A percentile compares a stretch with the other conserved stretches of the same genome.
Evolutionary conservation across 2,113 vertebrate species (phyloP).

Genomic region (Ceyx melanurus): DNA sequence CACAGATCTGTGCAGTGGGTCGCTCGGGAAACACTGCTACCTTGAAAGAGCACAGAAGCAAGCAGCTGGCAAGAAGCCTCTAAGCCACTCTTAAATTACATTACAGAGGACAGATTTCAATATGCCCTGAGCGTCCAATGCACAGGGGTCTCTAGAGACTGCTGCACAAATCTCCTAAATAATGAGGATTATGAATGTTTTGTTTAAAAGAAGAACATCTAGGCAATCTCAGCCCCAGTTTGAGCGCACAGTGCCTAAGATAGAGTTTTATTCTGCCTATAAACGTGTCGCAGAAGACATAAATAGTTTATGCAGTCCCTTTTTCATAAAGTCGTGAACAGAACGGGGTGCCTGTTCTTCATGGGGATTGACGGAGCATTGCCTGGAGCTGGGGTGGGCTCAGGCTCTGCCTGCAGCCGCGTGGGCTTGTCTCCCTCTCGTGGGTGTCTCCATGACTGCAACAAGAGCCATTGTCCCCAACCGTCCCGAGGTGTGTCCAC

Average conservation of each 20-base stretch:
- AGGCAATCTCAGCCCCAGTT: background rate
- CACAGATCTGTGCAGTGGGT: background rate
- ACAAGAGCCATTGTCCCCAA: background rate
- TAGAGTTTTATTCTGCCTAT: background rate
- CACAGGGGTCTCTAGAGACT: background rate
- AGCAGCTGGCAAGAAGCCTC: background rate
- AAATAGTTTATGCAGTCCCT: rapidly evolving
- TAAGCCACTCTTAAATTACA: background rate
- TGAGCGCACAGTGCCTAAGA: background rate
- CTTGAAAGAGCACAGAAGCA: background rate
- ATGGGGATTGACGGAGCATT: rapidly evolving
- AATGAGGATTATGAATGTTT: background rate
- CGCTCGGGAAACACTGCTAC: background rate
- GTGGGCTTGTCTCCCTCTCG: slow-evolving; percentile 55
- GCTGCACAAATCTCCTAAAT: background rate
- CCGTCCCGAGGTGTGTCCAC: background rate
- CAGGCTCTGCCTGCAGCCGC: background rate
- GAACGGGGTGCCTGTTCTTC: rapidly evolving
- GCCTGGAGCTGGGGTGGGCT: background rate
- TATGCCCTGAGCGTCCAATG: background rate
- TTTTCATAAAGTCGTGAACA: rapidly evolving
- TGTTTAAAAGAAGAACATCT: background rate
- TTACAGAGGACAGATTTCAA: background rate
- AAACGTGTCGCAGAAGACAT: background rate
- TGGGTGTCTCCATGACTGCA: background rate